These are phyloP conservation scores for Eurois occulta DNA, from an alignment of 2,888 invertebrate species.

Conservation along the genomic window DNA sequence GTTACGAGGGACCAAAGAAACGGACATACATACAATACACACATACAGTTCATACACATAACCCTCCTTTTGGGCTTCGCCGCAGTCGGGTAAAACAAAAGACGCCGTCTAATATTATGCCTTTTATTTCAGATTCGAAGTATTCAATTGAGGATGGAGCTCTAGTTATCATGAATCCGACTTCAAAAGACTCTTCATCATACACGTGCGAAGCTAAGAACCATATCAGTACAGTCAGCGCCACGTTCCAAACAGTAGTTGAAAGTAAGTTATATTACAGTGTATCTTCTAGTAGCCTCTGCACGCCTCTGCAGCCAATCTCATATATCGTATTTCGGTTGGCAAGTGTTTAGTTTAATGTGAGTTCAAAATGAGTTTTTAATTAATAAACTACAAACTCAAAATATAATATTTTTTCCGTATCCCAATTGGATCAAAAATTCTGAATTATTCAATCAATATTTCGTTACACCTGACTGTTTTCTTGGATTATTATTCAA, in stretches of 20 bases:
- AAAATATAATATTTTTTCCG: neutral
- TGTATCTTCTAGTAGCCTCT: neutral
- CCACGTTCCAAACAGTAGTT: constrained; percentile 24
- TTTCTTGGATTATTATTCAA: neutral
- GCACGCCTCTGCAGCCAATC: no score
- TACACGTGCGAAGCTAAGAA: constrained; percentile 60
- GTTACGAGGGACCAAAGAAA: no score
- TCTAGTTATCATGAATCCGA: constrained; percentile 54
- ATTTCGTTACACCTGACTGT: neutral
- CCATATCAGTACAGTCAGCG: constrained; percentile 18
- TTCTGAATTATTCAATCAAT: neutral
- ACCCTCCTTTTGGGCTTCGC: no score
- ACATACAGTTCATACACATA: no score
- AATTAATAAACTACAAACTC: neutral
- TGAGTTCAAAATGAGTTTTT: neutral
- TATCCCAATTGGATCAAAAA: neutral
- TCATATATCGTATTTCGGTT: neutral
- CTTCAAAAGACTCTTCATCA: constrained; percentile 28
- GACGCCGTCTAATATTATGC: neutral
- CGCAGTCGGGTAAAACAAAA: no score
- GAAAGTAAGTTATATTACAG: constrained; percentile 42
- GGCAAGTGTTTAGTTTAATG: neutral
- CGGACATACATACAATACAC: no score
- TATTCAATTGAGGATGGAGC: constrained; percentile 49
- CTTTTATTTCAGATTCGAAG: constrained; percentile 50